Evolutionary conservation across 2,113 vertebrate genomes (phyloP).

Genomic region (Himantopus leucocephalus): DNA sequence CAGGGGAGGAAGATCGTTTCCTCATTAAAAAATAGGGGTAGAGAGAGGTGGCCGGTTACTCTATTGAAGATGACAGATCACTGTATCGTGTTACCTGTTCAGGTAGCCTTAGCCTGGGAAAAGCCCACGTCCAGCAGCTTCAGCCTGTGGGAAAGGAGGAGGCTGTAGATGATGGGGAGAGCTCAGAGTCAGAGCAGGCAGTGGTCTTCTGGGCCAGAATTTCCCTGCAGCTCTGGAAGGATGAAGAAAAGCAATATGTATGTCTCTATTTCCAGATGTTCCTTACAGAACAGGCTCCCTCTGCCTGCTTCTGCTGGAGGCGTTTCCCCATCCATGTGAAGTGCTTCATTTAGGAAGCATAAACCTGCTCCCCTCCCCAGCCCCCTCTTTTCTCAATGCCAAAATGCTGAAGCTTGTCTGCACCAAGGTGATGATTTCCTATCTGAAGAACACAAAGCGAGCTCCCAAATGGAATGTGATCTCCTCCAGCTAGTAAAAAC

Average conservation of each 20-base stretch:
- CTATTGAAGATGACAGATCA: not conserved
- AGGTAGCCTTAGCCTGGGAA: not conserved
- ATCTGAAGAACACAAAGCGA: not conserved
- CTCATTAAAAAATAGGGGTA: not conserved
- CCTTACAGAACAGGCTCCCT: not conserved
- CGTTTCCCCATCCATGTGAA: not conserved
- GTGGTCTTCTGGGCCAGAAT: not conserved
- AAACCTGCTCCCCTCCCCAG: not conserved
- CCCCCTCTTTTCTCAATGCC: not conserved
- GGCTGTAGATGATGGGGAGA: not conserved
- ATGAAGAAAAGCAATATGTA: not conserved
- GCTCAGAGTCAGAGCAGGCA: not conserved
- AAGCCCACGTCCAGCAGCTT: not conserved
- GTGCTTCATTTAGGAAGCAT: not conserved
- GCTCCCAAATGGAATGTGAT: constrained; percentile 33
- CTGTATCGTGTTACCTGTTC: fast-evolving
- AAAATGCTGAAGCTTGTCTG: constrained; percentile 16
- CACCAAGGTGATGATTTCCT: constrained; percentile 45
- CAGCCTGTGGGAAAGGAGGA: constrained; percentile 10
- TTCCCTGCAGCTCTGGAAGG: not conserved
- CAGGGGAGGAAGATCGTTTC: not conserved
- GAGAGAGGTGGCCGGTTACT: not conserved
- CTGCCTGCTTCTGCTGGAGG: constrained; percentile 1
- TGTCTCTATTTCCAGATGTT: constrained; percentile 43
- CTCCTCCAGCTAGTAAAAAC: constrained; percentile 54